phyloP scores from a whole-genome alignment of 2,888 invertebrate genomes.

The Altica lythri region DNA sequence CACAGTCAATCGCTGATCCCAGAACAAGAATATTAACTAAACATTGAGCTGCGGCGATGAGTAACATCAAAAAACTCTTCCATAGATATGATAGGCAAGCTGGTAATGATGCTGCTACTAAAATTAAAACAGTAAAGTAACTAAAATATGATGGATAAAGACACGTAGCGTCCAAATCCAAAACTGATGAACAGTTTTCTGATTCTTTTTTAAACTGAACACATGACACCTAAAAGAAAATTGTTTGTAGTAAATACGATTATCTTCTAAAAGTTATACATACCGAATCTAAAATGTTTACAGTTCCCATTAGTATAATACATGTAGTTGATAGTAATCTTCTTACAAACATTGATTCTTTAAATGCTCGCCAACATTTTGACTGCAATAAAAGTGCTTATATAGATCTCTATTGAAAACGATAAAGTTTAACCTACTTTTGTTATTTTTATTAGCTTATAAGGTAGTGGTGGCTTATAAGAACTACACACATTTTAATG shows the following conservation, averaged over 20 bases:
- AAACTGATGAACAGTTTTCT: constrained; percentile 50
- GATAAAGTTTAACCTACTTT: no score
- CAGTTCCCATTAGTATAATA: constrained; percentile 62
- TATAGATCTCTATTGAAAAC: constrained; percentile 8
- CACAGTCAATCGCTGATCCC: constrained; percentile 62
- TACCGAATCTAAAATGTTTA: constrained; percentile 68
- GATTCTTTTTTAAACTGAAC: constrained; percentile 42
- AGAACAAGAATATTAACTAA: constrained; percentile 64
- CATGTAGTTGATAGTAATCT: constrained; percentile 63
- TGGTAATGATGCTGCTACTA: constrained; percentile 72
- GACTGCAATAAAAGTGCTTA: constrained; percentile 52
- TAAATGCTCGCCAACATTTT: constrained; percentile 62
- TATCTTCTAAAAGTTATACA: constrained; percentile 39
- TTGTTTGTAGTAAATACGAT: no score
- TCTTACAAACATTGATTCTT: constrained; percentile 63
- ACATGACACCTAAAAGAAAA: constrained; percentile 47
- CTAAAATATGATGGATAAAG: constrained; percentile 76
- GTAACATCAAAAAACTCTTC: constrained; percentile 67
- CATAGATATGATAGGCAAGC: constrained; percentile 72
- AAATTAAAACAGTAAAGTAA: constrained; percentile 70
- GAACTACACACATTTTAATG: no score
- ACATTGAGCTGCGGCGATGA: constrained; percentile 66
- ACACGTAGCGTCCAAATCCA: constrained; percentile 58
- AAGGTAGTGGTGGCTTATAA: no score
- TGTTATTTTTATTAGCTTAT: no score